Evolutionary conservation across 2,888 invertebrate genomes (phyloP), one percentile per base, ranked within the genome.

Genomic region (Eupeodes latifasciatus): DNA sequence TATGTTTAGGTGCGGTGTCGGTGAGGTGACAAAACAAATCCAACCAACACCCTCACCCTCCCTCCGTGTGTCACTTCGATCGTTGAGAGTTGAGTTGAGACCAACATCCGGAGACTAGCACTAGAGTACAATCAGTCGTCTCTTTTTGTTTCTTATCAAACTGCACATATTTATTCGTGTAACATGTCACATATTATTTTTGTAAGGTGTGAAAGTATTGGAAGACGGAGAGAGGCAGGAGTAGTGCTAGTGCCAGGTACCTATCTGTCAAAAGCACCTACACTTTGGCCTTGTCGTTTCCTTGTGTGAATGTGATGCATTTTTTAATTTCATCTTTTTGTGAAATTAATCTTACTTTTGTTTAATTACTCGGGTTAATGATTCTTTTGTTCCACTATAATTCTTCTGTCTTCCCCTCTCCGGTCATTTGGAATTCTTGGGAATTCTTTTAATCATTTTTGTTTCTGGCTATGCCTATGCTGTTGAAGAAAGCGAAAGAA

Each of bases 61-160:
- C 19, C 14, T 49, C 27, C 27, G 27, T 27, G 14, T 27, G 16
- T 49, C 49, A 16, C 27, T 5, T 12, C 2, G 0, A 27, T 14
- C 27, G 27, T 27, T 27, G 11, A 10, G 19, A 27, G 11, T 7
- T 14, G 19, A 27, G 11, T 7, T 14, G 59, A 14, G 62, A 64
- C 66, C 19, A 12, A 40, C 71, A 72, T 72, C 59, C 59, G 72
- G 59, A 47, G 55, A 40, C 5, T 1, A 10, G 9, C 9, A 40
- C 40, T 5, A 6, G 16, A 49, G 12, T 27, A 49, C 2, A 34
- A 67, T 16, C 12, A 10, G 71, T 44, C 36, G 44, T 71, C 71
- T 71, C 71, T 71, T 71, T 71, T 57, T 27, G 55, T 57, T 55
- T 71, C 71, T 71, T 71, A 71, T 71, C 71, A 44, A 57, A 57